phyloP scores from a whole-genome alignment of 2,113 vertebrate genomes.

The Prolemur simus region DNA sequence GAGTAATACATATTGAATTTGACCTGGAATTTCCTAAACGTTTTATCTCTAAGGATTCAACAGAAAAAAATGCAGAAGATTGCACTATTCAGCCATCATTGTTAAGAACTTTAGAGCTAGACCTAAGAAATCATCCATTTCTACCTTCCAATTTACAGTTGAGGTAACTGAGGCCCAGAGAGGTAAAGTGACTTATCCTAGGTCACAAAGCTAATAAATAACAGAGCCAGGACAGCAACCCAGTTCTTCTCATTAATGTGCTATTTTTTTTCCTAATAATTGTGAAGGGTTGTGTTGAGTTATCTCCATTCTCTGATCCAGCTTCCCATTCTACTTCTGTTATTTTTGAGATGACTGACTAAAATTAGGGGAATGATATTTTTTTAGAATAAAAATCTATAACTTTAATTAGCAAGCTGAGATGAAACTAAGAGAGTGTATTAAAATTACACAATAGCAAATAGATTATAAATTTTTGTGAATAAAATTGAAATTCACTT shows the following conservation, averaged over 20 bases:
- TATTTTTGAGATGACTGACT: conserved; percentile 7
- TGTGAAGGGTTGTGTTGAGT: neutral
- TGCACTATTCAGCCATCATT: neutral
- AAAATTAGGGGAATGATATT: neutral
- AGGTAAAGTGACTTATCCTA: neutral
- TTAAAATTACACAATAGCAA: neutral
- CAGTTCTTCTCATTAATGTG: neutral
- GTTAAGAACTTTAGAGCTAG: conserved; percentile 40
- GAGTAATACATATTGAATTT: neutral
- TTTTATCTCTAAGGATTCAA: neutral
- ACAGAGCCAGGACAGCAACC: neutral
- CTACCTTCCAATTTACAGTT: neutral
- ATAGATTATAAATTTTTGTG: neutral
- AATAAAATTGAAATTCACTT: conserved; percentile 42
- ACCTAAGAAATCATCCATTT: neutral
- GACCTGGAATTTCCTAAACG: neutral
- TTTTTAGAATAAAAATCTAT: neutral
- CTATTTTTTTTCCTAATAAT: neutral
- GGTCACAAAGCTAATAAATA: neutral
- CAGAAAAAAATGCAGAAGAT: neutral
- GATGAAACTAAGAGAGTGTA: neutral
- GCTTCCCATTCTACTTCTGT: neutral
- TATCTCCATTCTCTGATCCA: neutral
- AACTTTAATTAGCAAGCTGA: conserved; percentile 11
- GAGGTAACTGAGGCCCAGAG: neutral